Evolutionary conservation across 2,113 vertebrate species (phyloP).

Genomic region (Bos javanicus): DNA sequence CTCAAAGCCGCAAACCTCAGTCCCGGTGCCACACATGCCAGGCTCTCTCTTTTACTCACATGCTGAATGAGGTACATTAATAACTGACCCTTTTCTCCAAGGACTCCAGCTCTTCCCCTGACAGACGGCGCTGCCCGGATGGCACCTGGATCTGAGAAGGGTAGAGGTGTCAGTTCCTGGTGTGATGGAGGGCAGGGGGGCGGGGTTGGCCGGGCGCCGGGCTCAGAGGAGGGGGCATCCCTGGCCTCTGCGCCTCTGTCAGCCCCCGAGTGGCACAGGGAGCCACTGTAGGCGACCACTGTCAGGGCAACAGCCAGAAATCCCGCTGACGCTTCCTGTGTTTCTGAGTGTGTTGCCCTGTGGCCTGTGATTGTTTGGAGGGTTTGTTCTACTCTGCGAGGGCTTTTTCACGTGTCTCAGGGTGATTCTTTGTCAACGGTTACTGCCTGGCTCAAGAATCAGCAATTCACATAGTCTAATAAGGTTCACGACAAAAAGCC

Average conservation of each 20-base stretch:
- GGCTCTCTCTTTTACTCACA: background rate
- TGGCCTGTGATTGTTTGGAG: background rate
- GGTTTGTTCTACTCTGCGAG: background rate
- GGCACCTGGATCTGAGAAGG: background rate
- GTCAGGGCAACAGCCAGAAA: background rate
- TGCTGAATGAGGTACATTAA: conserved; percentile 21
- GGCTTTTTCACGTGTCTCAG: background rate
- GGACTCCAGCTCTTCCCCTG: conserved; percentile 1
- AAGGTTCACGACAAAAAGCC: background rate
- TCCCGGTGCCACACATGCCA: accelerated
- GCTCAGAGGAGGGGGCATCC: background rate
- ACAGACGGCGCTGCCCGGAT: background rate
- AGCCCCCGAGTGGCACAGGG: background rate
- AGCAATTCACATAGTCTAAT: background rate
- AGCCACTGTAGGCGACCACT: background rate
- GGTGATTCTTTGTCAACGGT: background rate
- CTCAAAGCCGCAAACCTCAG: background rate
- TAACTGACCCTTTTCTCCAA: background rate
- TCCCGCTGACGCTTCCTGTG: background rate
- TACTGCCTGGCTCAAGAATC: conserved; percentile 24
- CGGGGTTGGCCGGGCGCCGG: accelerated
- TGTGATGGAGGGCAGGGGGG: background rate
- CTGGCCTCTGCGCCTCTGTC: background rate
- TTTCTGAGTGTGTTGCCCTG: background rate
- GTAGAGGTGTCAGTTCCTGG: background rate